Percentiles rank a stretch among this genome's conserved stretches.
Evolutionary conservation across 1,140 invertebrate species (phyloP).

Genomic region (Heliconius hermathena): DNA sequence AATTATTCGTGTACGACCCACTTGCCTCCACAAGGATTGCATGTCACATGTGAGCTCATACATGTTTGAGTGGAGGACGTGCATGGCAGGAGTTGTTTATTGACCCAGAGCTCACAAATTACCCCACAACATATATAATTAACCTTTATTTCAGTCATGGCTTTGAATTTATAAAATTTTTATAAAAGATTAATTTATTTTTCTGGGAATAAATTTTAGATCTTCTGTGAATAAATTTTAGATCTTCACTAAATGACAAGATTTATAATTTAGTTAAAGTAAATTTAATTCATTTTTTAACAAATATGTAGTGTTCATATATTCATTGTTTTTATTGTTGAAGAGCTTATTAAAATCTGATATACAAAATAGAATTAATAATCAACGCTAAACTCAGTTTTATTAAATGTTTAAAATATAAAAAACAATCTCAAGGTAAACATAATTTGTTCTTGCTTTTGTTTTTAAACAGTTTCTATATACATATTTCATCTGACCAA

Average conservation of each 20-base stretch:
- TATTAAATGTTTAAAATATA: neutral
- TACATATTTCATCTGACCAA: too few species aligned
- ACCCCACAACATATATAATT: neutral
- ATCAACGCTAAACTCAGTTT: neutral
- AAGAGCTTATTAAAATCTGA: neutral
- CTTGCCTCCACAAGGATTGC: conserved; percentile 26
- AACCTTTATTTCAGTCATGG: neutral
- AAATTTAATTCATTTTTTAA: too few species aligned
- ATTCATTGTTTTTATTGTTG: neutral
- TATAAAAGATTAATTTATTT: too few species aligned
- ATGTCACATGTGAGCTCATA: conserved; percentile 37
- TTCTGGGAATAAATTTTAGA: too few species aligned
- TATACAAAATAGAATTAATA: neutral
- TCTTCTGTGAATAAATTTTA: too few species aligned
- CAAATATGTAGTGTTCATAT: too few species aligned
- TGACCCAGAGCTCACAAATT: neutral
- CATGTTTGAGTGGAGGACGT: conserved; percentile 40
- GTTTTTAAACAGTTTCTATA: too few species aligned
- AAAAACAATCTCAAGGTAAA: neutral
- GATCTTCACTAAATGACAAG: too few species aligned
- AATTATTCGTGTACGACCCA: conserved; percentile 37
- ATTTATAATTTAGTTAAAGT: neutral
- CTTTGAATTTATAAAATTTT: too few species aligned
- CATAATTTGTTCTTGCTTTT: neutral
- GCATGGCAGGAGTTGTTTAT: conserved; percentile 26